Conservation (phyloP, 2,797 vertebrate genomes). For the Falco rusticolus region DNA sequence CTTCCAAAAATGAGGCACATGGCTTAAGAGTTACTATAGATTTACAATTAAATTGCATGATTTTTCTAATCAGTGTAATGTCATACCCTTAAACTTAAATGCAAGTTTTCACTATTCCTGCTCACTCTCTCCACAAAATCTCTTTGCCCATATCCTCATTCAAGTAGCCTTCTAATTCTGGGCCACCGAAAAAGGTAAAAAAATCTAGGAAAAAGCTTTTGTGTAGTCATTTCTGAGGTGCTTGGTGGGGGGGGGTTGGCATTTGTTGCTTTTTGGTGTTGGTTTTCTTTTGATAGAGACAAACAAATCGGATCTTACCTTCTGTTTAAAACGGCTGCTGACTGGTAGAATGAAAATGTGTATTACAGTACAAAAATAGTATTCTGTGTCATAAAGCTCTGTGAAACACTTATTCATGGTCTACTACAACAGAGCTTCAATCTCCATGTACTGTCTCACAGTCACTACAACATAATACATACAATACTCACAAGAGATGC, state of each 20-base stretch:
- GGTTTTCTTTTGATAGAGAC: background rate
- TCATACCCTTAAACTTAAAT: background rate
- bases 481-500: constrained; percentile 87
- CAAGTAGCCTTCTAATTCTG: background rate
- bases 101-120: background rate
- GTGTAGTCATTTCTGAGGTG: background rate
- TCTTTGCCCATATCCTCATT: background rate
- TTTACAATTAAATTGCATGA: background rate
- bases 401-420: background rate
- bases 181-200: background rate
- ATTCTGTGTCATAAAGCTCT: background rate
- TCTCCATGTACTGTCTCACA: background rate
- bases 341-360: background rate
- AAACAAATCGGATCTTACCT: background rate
- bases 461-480: too few species aligned
- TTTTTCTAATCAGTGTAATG: background rate
- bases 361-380: background rate
- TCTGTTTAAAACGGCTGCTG: background rate
- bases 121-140: background rate
- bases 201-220: background rate
- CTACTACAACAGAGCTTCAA: background rate
- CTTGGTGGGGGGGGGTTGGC: background rate
- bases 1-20: background rate
- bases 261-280: too few species aligned
- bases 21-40: background rate